These are phyloP conservation scores for Gymnothorax reevesii DNA, from an alignment of 2,797 vertebrate species.

Conservation along the genomic window DNA sequence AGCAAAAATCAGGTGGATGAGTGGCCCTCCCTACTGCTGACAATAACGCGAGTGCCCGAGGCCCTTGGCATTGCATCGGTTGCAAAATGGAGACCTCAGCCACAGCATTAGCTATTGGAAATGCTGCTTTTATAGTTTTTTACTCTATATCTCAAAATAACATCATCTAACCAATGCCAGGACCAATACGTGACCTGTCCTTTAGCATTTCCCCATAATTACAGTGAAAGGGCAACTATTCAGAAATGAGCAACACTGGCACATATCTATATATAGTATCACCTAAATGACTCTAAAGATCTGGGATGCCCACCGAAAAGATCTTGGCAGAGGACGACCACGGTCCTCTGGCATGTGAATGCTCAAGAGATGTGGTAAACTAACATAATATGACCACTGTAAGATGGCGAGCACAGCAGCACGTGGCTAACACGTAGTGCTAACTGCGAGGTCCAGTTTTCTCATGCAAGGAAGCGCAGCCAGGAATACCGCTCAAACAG, in stretches of 20 bases:
- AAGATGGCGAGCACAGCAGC: background rate
- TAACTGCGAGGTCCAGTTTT: slow-evolving; percentile 40
- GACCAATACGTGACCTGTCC: background rate
- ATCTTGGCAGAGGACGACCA: background rate
- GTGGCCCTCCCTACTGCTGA: slow-evolving; percentile 6
- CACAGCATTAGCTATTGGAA: background rate
- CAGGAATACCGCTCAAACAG: background rate
- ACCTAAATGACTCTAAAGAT: background rate
- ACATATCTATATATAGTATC: too few relatives aligned
- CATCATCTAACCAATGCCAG: background rate
- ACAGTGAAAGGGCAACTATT: background rate
- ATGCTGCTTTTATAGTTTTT: background rate
- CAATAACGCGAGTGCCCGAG: background rate
- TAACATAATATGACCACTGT: background rate
- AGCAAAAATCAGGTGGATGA: slow-evolving; percentile 2
- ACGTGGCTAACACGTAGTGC: background rate
- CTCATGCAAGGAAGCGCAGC: slow-evolving; percentile 27
- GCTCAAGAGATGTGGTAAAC: slow-evolving; percentile 10
- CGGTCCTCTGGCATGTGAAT: background rate
- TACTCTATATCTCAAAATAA: background rate
- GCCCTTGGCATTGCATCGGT: background rate
- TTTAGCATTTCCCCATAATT: background rate
- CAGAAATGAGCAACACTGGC: background rate
- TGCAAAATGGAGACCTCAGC: background rate
- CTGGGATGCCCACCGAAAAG: background rate